Evolutionary conservation across 2,888 invertebrate species (phyloP).

Genomic region (Ischnura elegans): DNA sequence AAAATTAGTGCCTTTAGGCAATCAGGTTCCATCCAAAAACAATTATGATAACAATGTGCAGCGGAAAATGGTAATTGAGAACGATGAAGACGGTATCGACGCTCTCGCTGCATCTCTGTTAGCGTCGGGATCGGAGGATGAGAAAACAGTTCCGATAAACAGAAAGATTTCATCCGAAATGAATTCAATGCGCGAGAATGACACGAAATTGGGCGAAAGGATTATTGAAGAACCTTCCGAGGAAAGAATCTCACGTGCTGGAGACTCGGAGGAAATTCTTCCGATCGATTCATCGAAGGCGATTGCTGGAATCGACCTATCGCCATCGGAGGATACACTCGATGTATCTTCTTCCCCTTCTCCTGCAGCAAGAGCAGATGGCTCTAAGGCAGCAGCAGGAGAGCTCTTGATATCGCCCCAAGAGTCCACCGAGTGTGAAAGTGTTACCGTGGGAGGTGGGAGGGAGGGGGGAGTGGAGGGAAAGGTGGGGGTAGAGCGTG

Average conservation of each 20-base stretch:
- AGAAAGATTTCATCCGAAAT: too few species aligned
- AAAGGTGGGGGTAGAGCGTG: not conserved
- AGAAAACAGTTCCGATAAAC: too few species aligned
- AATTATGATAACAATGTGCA: too few species aligned
- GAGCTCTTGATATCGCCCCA: conserved; percentile 37
- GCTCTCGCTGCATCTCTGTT: too few species aligned
- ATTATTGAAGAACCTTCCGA: too few species aligned
- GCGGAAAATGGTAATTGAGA: too few species aligned
- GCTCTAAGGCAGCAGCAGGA: conserved; percentile 3
- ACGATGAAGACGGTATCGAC: too few species aligned
- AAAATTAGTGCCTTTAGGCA: not conserved
- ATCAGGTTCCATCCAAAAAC: not conserved
- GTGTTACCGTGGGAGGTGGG: not conserved
- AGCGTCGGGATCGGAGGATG: too few species aligned
- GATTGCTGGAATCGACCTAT: not conserved
- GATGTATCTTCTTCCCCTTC: not conserved
- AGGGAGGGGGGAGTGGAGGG: not conserved
- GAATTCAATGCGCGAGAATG: too few species aligned
- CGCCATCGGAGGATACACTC: not conserved
- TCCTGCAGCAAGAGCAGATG: not conserved
- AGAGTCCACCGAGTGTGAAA: conserved; percentile 56
- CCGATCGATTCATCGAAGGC: not conserved
- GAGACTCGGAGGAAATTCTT: too few species aligned
- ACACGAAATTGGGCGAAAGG: too few species aligned
- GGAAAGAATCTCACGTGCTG: too few species aligned